These are phyloP conservation scores for Cheirogaleus major DNA, from an alignment of 2,797 vertebrate species.

Conservation along the genomic window DNA sequence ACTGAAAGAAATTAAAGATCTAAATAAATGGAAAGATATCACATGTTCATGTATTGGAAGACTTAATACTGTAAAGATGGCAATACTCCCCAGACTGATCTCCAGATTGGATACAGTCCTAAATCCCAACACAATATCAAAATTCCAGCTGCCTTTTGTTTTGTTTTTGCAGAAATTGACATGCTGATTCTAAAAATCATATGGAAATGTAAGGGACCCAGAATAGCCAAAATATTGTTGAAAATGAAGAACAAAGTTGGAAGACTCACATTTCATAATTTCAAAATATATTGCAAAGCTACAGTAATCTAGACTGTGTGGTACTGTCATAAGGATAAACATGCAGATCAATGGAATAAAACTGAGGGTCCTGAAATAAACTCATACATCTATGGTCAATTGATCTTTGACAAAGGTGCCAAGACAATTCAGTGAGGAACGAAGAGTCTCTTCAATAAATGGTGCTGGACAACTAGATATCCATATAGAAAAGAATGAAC, in stretches of 20 bases:
- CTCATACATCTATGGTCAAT: background rate
- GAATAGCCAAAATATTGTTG: background rate
- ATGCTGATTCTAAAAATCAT: background rate
- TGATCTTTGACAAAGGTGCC: background rate
- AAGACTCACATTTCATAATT: background rate
- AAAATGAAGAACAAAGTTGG: background rate
- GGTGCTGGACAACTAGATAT: background rate
- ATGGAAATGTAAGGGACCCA: background rate
- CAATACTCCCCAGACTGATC: background rate
- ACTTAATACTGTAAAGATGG: background rate
- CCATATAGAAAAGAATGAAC: background rate
- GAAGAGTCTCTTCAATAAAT: background rate
- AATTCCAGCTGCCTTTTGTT: background rate
- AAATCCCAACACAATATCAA: background rate
- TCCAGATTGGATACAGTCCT: background rate
- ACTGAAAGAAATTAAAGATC: background rate
- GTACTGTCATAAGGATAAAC: background rate
- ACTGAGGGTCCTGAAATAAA: background rate
- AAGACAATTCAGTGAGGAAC: background rate
- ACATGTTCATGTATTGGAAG: background rate
- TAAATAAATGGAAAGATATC: background rate
- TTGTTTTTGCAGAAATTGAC: background rate
- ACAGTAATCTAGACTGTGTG: background rate
- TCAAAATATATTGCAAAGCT: background rate
- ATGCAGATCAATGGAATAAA: background rate